phyloP scores from a whole-genome alignment of 2,797 vertebrate genomes.

The Pseudomugil gertrudae region DNA sequence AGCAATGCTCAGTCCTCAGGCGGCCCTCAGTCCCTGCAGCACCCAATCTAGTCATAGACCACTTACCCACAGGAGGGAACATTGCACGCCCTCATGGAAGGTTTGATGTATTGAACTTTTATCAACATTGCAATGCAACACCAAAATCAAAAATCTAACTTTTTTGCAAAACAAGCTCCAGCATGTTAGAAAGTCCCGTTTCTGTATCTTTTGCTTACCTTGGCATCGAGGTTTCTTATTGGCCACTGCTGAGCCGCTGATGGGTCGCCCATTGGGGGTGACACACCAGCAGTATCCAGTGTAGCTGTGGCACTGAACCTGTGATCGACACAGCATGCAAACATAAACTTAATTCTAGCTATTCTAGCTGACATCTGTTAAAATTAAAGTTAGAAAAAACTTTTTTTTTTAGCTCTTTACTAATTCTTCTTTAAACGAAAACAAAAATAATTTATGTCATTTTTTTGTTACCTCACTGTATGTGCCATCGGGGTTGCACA shows the following conservation, averaged over 20 bases:
- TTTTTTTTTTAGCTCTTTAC: constrained; percentile 5
- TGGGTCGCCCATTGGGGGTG: constrained; percentile 91
- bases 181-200: not conserved
- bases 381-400: constrained; percentile 4
- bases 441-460: not conserved
- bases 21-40: constrained; percentile 41
- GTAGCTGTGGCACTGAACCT: constrained; percentile 98
- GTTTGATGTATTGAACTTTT: constrained; percentile 19
- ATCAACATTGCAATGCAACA: constrained; percentile 41
- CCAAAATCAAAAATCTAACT: constrained; percentile 10
- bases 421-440: constrained; percentile 10
- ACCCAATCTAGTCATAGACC: constrained; percentile 51
- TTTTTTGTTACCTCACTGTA: constrained; percentile 90
- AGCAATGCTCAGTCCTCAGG: constrained; percentile 55
- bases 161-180: constrained; percentile 16
- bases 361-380: not conserved
- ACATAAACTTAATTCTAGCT: constrained; percentile 10
- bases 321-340: constrained; percentile 38
- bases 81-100: constrained; percentile 37
- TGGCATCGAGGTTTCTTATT: constrained; percentile 96
- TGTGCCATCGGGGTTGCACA: constrained; percentile 94
- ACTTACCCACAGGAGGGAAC: constrained; percentile 52
- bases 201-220: constrained; percentile 77
- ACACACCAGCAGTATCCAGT: constrained; percentile 99
- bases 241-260: constrained; percentile 95